Evolutionary conservation across 2,113 vertebrate species (phyloP).

Genomic region (Gallinago undulata): DNA sequence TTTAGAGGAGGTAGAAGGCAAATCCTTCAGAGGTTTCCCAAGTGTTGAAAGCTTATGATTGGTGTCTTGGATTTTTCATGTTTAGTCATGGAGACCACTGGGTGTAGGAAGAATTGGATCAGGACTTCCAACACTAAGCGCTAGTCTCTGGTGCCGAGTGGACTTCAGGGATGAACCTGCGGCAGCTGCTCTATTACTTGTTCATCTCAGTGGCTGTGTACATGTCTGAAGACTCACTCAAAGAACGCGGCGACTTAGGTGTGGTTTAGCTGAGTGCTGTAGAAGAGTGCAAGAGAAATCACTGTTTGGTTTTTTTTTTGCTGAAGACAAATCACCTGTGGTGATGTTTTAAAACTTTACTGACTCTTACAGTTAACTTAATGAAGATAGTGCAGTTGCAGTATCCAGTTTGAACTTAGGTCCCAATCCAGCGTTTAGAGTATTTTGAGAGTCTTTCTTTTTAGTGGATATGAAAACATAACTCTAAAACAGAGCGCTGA

Average conservation of each 20-base stretch:
- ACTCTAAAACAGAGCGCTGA: background rate
- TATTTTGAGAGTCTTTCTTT: background rate
- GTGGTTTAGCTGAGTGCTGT: background rate
- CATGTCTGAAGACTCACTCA: background rate
- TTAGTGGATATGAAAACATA: too few relatives aligned
- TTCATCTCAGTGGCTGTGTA: background rate
- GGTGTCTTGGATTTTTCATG: background rate
- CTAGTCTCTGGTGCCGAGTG: accelerated
- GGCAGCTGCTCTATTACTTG: accelerated
- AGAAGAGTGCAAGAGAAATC: background rate
- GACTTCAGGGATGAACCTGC: background rate
- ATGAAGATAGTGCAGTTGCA: background rate
- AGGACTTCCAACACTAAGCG: accelerated
- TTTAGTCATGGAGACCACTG: background rate
- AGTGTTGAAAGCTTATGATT: background rate
- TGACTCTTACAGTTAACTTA: background rate
- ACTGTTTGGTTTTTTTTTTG: background rate
- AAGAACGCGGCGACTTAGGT: background rate
- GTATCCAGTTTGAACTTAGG: background rate
- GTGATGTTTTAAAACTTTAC: background rate
- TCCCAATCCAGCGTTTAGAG: background rate
- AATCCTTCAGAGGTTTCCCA: background rate
- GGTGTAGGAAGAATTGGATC: background rate
- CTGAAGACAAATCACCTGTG: background rate
- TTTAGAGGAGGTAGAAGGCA: background rate